Conservation (phyloP, 2,113 vertebrate species). For the Apistogramma diplotaenia region DNA sequence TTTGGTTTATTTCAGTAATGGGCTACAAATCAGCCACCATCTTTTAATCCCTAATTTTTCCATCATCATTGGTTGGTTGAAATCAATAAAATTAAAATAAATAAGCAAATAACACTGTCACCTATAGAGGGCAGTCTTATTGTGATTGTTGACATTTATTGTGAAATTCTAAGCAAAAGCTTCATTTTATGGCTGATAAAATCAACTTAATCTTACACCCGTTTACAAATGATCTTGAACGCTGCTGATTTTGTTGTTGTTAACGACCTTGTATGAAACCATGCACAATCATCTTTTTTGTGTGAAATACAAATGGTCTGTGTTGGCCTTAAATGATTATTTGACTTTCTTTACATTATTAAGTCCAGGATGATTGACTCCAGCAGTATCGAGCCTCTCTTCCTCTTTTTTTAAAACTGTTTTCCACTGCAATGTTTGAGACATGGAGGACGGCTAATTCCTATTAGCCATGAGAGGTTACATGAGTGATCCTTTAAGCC, state of each 20-base stretch:
- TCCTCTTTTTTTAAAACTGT: neutral
- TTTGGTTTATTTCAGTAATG: constrained; percentile 53
- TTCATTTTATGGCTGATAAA: neutral
- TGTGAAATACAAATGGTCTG: neutral
- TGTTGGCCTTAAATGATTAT: neutral
- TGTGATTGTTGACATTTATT: neutral
- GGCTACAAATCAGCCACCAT: constrained; percentile 41
- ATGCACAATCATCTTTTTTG: constrained; percentile 8
- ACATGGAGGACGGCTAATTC: constrained; percentile 22
- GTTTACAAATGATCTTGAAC: neutral
- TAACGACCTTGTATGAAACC: neutral
- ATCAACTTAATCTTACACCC: too few relatives aligned
- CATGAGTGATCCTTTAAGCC: constrained; percentile 65
- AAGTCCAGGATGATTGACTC: neutral
- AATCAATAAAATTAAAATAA: neutral
- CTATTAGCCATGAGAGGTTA: constrained; percentile 61
- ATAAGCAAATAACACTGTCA: neutral
- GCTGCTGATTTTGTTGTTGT: neutral
- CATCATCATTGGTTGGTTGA: constrained; percentile 33
- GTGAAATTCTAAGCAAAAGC: neutral
- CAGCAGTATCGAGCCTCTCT: neutral
- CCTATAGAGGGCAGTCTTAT: too few relatives aligned
- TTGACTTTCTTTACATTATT: neutral
- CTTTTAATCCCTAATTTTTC: constrained; percentile 19
- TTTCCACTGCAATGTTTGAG: constrained; percentile 19